Conservation (phyloP, 2,888 invertebrate genomes). For the Neoscelio sp. region DNA sequence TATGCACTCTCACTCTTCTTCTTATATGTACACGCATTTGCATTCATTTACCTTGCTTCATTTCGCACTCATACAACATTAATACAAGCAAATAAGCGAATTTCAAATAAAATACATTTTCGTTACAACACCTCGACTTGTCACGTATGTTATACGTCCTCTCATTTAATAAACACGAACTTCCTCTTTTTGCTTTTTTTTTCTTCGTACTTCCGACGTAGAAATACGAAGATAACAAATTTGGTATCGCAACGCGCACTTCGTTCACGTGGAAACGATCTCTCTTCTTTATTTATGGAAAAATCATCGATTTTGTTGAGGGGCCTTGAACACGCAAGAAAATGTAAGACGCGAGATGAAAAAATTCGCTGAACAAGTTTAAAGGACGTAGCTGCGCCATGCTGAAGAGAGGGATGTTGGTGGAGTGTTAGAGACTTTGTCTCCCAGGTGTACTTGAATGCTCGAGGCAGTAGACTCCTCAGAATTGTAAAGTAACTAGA, state of each 20-base stretch:
- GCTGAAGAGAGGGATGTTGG: constrained; percentile 23
- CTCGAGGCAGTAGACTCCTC: constrained; percentile 60
- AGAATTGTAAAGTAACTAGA: constrained; percentile 63
- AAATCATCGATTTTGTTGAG: constrained; percentile 43
- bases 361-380: constrained; percentile 47
- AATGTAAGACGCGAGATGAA: constrained; percentile 32
- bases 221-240: constrained; percentile 34
- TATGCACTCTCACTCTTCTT: constrained; percentile 13
- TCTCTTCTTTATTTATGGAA: constrained; percentile 47
- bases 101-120: constrained; percentile 50
- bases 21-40: constrained; percentile 51
- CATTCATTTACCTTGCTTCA: constrained; percentile 42
- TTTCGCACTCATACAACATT: constrained; percentile 40
- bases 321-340: constrained; percentile 35
- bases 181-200: neutral
- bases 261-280: constrained; percentile 60
- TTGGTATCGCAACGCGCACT: constrained; percentile 28
- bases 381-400: constrained; percentile 24
- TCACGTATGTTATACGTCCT: constrained; percentile 16
- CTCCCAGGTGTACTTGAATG: constrained; percentile 62
- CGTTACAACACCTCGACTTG: constrained; percentile 24
- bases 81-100: constrained; percentile 45
- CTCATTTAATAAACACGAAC: constrained; percentile 27
- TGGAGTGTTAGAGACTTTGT: constrained; percentile 60
- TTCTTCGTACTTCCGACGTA: neutral